These are phyloP conservation scores for Tupaia tana DNA, from an alignment of 2,113 vertebrate species.

Conservation along the genomic window DNA sequence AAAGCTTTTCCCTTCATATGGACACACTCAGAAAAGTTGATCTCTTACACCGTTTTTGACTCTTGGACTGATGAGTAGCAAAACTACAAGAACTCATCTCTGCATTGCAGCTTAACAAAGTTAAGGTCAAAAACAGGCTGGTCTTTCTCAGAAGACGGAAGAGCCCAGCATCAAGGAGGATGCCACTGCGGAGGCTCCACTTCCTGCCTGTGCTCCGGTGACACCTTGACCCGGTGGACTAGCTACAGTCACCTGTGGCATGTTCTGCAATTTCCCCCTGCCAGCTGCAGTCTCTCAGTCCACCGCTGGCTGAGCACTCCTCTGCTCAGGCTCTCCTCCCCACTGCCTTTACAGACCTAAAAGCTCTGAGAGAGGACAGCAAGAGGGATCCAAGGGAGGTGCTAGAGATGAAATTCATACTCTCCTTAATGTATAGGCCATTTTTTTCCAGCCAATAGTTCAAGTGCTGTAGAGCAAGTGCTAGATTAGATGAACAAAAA, in stretches of 20 bases:
- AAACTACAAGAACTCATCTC: not conserved
- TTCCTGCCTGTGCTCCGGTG: not conserved
- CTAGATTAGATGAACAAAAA: not conserved
- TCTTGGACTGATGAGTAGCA: not conserved
- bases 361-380: not conserved
- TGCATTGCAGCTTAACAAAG: not conserved
- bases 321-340: not conserved
- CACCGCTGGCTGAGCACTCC: not conserved
- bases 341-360: not conserved
- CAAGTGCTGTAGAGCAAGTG: constrained; percentile 17
- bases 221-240: not conserved
- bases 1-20: not conserved
- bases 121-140: not conserved
- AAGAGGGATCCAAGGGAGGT: not conserved
- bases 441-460: not conserved
- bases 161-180: not conserved
- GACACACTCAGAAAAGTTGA: not conserved
- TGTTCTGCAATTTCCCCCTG: not conserved
- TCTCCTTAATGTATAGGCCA: constrained; percentile 17
- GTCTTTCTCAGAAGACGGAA: not conserved
- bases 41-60: not conserved
- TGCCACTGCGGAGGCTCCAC: not conserved
- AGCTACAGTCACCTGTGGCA: not conserved
- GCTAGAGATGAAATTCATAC: not conserved
- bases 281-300: not conserved